Evolutionary conservation across 2,797 vertebrate species (phyloP), one percentile per base, ranked within the genome.

Genomic region (Ambastaia sidthimunki): DNA sequence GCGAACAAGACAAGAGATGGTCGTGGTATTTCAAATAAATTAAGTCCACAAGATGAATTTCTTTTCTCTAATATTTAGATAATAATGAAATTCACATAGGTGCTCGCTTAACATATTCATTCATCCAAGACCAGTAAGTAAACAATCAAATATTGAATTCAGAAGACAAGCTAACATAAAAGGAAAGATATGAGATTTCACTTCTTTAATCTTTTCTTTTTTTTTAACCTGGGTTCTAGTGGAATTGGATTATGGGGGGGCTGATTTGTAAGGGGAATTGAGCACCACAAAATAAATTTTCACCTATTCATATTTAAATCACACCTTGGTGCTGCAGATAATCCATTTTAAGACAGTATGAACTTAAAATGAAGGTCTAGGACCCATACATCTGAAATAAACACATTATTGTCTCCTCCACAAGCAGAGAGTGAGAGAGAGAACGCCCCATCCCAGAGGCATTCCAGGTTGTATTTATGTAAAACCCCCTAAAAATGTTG

Each of bases 291-390:
- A 94, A 94, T 94, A 94, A 93, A 94, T 94, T 93, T 89, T 88
- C 93, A 94, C 91, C 92, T 93, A 93, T 95, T 94, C 92, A 94
- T 93, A 94, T 94, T 94, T 92, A 94, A 95, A 94, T 94, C 92
- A 94, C 90, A 93, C 90, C 91, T 87, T 90, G 93, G 93, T 93
- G 92, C 88, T 92, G 90, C 89, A 91, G 91, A 92, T 94, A 94
- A 94, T 93, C 93, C 92, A 89, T 92, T 93, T 93, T 92, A 93
- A 93, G 90, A 92, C 92, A 87, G 90, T 90, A 92, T 90, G 88
- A 94, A 92, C 85, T 92, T 44, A 80, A 80, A 87, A 85, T 76
- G 91, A 92, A 90, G 90, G 92, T 88, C 91, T 90, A 89, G 89
- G n/a, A 87, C 90, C 89, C 89, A 91, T 89, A 92, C 89, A 90